Base-by-base conservation (phyloP, 1,140 invertebrate species). In the Brachionus rubens region DNA sequence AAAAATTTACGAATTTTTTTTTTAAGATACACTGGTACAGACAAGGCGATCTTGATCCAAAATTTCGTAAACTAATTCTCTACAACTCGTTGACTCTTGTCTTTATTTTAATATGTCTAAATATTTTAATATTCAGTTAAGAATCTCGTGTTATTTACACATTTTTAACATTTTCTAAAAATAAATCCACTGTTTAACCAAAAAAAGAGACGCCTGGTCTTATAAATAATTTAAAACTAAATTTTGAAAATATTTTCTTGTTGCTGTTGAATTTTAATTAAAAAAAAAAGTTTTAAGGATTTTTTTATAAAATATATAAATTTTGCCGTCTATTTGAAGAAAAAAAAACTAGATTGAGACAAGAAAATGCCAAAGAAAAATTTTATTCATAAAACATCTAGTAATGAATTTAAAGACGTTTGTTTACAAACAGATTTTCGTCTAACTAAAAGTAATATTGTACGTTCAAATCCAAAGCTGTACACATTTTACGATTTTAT, bases 401-500 rank as follows among this genome's bases (percentile, higher is more conserved):
- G n/a, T n/a, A n/a, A n/a, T n/a, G n/a, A n/a, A n/a, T n/a, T n/a
- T 16, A 59, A 36, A 28, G 54, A 59, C 16, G 19, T 30, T 19
- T 26, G 28, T 16, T 16, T 36, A 9, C 54, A 59, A 41, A 59
- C 54, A 7, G 30, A 59, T 36, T 16, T 59, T 5, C 12, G 28
- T 33, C 19, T 59, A 7, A 59, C 54, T 10, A 7, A 26, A 59
- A 59, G 36, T 59, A 30, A 33, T 0, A 59, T 59, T 33, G 54
- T 59, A n/a, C 30, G 36, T 16, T 46, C 9, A n/a, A 70, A 70
- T 30, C 16, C 16, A 7, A 70, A 70, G 19, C 19, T 70, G 10
- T 70, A 47, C 41, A 70, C 65, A 26, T 70, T 70, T 50, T 70
- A 70, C 33, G 65, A 70, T 70, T 70, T 28, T 47, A 5, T 40